A percentile compares a stretch with the other conserved stretches of the same genome.
Evolutionary conservation across 2,888 invertebrate species (phyloP).

Genomic region (Melipona bicolor): DNA sequence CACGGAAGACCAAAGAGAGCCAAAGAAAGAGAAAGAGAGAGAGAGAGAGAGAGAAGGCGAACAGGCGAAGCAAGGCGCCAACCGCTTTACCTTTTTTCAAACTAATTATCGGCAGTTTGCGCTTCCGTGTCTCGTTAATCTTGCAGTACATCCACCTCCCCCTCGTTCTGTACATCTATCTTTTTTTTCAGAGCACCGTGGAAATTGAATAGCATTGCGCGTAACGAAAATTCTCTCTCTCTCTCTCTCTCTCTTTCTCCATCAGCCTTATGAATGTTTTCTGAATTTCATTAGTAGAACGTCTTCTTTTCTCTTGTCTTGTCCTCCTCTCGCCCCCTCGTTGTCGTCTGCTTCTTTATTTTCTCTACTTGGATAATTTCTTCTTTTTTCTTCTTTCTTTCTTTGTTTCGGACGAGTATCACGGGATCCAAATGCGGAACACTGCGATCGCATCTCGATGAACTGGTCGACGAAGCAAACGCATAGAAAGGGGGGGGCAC

Average conservation of each 20-base stretch:
- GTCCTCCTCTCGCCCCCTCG: not conserved
- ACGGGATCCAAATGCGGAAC: not conserved
- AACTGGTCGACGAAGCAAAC: not conserved
- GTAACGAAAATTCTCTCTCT: slow-evolving; percentile 36
- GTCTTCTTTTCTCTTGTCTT: not conserved
- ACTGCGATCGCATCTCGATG: not conserved
- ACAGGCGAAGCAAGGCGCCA: slow-evolving; percentile 34
- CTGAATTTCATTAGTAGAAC: slow-evolving; percentile 37
- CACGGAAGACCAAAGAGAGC: too few relatives aligned
- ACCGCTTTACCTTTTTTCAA: slow-evolving; percentile 42
- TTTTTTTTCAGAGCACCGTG: slow-evolving; percentile 32
- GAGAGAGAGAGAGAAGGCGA: not conserved
- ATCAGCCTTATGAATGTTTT: slow-evolving; percentile 45
- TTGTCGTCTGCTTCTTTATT: not conserved
- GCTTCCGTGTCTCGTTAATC: slow-evolving; percentile 60
- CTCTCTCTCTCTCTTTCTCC: not conserved
- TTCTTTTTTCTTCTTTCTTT: not conserved
- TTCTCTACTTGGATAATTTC: not conserved
- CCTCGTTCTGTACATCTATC: not conserved
- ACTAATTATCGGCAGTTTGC: slow-evolving; percentile 59
- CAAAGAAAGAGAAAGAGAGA: not conserved
- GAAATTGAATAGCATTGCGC: slow-evolving; percentile 52
- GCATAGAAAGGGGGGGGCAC: too few relatives aligned
- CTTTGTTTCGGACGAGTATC: not conserved
- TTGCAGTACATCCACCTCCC: not conserved